Conservation (phyloP, 2,797 vertebrate genomes). For the Spinibarbus caldwelli region DNA sequence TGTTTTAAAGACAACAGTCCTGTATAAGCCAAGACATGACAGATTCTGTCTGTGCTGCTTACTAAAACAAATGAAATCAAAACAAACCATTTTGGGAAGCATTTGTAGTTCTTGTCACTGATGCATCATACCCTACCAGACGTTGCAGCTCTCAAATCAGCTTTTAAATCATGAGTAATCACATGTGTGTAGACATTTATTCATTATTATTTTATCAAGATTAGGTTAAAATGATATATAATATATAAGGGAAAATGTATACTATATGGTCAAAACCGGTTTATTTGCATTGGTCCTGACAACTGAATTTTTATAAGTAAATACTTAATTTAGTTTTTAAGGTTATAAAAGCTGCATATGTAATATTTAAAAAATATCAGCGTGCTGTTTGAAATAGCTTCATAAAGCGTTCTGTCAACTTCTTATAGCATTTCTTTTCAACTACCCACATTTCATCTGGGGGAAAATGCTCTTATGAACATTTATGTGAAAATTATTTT, state of each 20-base stretch:
- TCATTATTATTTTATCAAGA: background rate
- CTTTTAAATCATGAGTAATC: background rate
- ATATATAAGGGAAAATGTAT: background rate
- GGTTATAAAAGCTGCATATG: background rate
- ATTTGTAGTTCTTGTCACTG: constrained; percentile 5
- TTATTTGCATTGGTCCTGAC: background rate
- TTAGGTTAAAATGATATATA: background rate
- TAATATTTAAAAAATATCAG: background rate
- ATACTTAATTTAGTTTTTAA: background rate
- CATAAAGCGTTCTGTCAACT: background rate
- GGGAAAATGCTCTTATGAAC: background rate
- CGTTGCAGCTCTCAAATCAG: background rate
- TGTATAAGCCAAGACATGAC: constrained; percentile 23
- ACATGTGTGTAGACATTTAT: background rate
- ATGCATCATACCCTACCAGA: constrained; percentile 2
- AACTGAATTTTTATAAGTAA: background rate
- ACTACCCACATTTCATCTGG: background rate
- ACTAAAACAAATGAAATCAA: constrained; percentile 21
- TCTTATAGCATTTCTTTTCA: background rate
- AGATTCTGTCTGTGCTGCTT: constrained; percentile 37
- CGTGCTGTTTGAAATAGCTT: background rate
- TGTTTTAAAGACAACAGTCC: constrained; percentile 13
- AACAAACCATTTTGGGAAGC: constrained; percentile 25
- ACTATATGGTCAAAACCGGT: background rate
- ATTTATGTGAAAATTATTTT: background rate